Evolutionary conservation across 2,888 invertebrate genomes (phyloP).

Genomic region (Punctoribates punctum): DNA sequence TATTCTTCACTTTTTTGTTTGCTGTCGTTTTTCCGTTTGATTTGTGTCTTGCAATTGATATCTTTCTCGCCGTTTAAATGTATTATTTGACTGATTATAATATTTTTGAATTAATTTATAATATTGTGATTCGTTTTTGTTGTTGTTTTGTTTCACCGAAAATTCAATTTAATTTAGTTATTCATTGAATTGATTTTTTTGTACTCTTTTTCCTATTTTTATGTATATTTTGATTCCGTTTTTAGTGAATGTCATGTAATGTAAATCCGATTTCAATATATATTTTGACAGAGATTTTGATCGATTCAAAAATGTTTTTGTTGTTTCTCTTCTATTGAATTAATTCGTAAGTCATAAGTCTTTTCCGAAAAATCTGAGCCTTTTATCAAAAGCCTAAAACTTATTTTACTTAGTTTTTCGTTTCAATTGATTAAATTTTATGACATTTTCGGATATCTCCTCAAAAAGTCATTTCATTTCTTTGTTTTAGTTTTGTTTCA

Average conservation of each 20-base stretch:
- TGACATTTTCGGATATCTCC: no score
- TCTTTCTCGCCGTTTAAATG: no score
- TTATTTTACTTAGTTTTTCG: no score
- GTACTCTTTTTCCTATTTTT: neutral
- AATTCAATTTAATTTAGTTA: constrained; percentile 18
- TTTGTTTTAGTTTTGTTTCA: neutral
- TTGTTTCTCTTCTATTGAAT: neutral
- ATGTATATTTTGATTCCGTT: neutral
- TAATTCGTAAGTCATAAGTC: neutral
- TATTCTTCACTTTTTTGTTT: no score
- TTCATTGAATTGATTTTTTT: constrained; percentile 8
- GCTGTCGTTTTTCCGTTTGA: no score
- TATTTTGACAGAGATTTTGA: constrained; percentile 1
- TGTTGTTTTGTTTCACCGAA: neutral
- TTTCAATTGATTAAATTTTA: no score
- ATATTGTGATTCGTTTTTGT: neutral
- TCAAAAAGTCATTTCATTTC: no score
- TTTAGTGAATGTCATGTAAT: constrained; percentile 17
- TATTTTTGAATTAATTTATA: constrained; percentile 10
- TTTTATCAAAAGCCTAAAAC: no score
- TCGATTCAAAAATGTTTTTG: constrained; percentile 1
- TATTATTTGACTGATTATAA: constrained; percentile 5
- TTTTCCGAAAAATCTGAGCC: neutral
- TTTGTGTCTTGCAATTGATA: no score
- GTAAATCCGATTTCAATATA: constrained; percentile 6